Base-by-base conservation (phyloP, 2,888 invertebrate genomes). In the Chloromyia formosa region DNA sequence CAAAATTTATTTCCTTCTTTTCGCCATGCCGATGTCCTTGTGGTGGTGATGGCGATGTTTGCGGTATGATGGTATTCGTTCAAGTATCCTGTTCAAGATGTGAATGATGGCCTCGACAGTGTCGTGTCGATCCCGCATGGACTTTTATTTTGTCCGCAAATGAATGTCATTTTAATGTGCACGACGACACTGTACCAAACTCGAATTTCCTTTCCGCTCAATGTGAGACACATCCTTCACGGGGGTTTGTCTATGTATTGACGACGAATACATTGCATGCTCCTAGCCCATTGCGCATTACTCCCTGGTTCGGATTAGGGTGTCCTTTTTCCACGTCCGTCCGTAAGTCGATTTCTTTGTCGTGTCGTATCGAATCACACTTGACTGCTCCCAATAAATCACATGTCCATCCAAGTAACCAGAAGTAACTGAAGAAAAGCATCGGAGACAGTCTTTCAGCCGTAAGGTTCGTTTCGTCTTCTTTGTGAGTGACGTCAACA, bases 351-450 rank as follows among this genome's bases (percentile, higher is more conserved):
- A 22, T 56, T 20, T 56, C 56, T 20, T 66, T 27, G 12, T 69
- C 53, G 68, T 54, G 56, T 69, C 71, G 56, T 71, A 42, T 56
- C 56, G 71, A 69, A 71, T 71, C 71, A 56, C 71, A 71, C 71
- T 71, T 71, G 56, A 71, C 71, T 73, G 73, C 23, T 60, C 61
- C 66, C 69, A 71, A 76, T 76, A 76, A 76, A 76, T 76, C 76
- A 76, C 76, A 68, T 60, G 76, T 76, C 76, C 76, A 76, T 76
- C 76, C 56, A 71, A 66, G 66, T 66, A 66, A 66, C 74, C 69
- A 56, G 53, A 66, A 23, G 61, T 64, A 66, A 56, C 58, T 40
- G 40, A 71, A 71, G 71, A 56, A 56, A 56, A n/a, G 49, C 12
- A 35, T 35, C 27, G 27, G 27, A 35, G 27, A 35, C 27, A 35